Evolutionary conservation across 2,113 vertebrate species (phyloP).

Genomic region (Clupea harengus): DNA sequence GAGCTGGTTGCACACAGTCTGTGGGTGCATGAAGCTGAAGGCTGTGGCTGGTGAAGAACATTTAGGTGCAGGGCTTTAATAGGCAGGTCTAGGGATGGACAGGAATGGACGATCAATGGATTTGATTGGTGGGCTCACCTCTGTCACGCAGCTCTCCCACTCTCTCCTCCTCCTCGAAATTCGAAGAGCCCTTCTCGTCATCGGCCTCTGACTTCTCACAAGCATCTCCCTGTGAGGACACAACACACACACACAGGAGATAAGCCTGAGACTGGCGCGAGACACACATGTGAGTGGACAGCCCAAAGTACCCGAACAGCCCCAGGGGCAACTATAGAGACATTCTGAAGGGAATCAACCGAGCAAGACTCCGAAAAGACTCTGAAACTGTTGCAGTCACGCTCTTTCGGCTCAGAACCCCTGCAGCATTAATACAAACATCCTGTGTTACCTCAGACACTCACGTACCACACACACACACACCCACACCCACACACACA

Average conservation of each 20-base stretch:
- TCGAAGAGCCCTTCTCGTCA: conserved; percentile 87
- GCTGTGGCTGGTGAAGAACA: too few species aligned
- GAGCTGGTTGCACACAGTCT: not conserved
- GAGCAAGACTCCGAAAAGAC: not conserved
- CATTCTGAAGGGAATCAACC: not conserved
- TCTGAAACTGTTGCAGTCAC: not conserved
- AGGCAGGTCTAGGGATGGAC: not conserved
- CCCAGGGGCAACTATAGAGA: not conserved
- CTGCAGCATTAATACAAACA: not conserved
- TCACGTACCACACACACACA: not conserved
- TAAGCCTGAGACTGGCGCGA: not conserved
- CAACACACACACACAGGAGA: not conserved
- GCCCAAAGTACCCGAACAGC: not conserved
- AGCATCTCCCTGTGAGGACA: conserved; percentile 82
- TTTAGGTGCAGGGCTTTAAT: not conserved
- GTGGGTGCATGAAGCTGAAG: not conserved
- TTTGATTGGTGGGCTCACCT: conserved; percentile 61
- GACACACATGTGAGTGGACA: too few species aligned
- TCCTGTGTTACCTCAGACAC: not conserved
- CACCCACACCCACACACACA: not conserved
- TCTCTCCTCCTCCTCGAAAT: conserved; percentile 88
- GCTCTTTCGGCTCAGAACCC: not conserved
- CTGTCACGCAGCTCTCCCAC: conserved; percentile 77
- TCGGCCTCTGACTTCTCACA: conserved; percentile 87
- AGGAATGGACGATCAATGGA: not conserved